Evolutionary conservation across 2,113 vertebrate genomes (phyloP), one percentile per base, ranked within the genome.

Genomic region (Castor canadensis): DNA sequence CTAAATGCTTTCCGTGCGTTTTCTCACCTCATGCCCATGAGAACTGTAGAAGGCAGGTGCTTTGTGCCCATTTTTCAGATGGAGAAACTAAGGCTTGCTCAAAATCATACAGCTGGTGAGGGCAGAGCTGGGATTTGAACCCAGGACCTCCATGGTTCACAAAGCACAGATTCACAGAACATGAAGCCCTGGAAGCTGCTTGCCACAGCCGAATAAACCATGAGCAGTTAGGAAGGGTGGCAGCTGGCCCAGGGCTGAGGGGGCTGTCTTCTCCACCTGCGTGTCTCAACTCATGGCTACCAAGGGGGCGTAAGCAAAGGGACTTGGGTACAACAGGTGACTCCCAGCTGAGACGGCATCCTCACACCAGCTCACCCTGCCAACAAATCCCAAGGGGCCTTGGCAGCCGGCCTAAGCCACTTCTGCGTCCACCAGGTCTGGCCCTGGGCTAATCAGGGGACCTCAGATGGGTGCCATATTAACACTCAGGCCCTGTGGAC

Each of bases 291-390:
- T 28, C 40, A 26, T 24, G 6, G 49, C 43, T 45, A 40, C 10
- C 0, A 20, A n/a, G 1, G 11, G 19, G 20, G 5, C 2, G 3
- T 9, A 69, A 38, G 10, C 0, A 0, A 0, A 24, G 2, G 40
- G 56, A 47, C 47, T 45, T 16, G 11, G 64, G 3, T 49, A 13
- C 22, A 26, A 40, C 54, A 52, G 20, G 66, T 5, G 38, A 75
- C 76, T 35, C 15, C n/a, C 8, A 10, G 12, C 80, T 56, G 40
- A 56, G 54, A 47, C 45, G 12, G 12, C 5, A 6, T 4, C n/a
- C 38, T 62, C 20, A 30, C 49, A 32, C 54, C 67, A 67, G 67
- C 28, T 19, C 1, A 0, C 43, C 28, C 35, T 71, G 16, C n/a
- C 26, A 49, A 4, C 54, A 1, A 69, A 19, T 49, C 71, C 26